Conservation (phyloP, 1,140 invertebrate genomes). For the Sycophila sp. region DNA sequence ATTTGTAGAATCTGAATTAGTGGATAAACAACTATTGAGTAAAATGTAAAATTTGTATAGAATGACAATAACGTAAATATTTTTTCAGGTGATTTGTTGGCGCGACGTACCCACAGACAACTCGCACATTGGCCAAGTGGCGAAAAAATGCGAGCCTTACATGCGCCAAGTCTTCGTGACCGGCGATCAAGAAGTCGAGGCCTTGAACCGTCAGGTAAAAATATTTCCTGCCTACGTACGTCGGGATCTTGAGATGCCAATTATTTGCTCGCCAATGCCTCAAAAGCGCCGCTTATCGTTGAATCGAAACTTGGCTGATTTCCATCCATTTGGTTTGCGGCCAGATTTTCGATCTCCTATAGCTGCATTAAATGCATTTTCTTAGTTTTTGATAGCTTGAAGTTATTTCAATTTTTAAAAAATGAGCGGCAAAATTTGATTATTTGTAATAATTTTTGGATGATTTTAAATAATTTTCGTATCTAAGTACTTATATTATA, state of each 20-base stretch:
- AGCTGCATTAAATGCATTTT: neutral
- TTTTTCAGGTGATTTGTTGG: constrained; percentile 87
- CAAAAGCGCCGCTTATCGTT: neutral
- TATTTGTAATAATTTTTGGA: neutral
- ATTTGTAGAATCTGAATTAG: too few relatives aligned
- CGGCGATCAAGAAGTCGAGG: constrained; percentile 70
- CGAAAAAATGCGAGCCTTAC: constrained; percentile 91
- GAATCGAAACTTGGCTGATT: neutral
- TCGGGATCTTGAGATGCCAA: too few relatives aligned
- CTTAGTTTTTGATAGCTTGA: neutral
- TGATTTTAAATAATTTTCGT: too few relatives aligned
- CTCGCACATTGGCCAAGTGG: constrained; percentile 87
- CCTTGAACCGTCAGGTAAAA: constrained; percentile 59
- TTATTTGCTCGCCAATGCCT: neutral
- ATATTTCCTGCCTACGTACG: neutral
- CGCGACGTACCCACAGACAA: constrained; percentile 90
- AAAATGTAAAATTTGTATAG: too few relatives aligned
- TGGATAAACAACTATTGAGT: too few relatives aligned
- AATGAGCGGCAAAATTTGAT: too few relatives aligned
- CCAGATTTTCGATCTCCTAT: neutral
- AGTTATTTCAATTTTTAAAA: neutral
- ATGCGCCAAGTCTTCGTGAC: constrained; percentile 95
- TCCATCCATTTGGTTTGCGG: neutral
- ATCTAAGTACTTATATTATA: too few relatives aligned
- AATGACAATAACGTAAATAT: too few relatives aligned